Base-by-base conservation (phyloP, 2,113 vertebrate species). In the Fulmarus glacialis region DNA sequence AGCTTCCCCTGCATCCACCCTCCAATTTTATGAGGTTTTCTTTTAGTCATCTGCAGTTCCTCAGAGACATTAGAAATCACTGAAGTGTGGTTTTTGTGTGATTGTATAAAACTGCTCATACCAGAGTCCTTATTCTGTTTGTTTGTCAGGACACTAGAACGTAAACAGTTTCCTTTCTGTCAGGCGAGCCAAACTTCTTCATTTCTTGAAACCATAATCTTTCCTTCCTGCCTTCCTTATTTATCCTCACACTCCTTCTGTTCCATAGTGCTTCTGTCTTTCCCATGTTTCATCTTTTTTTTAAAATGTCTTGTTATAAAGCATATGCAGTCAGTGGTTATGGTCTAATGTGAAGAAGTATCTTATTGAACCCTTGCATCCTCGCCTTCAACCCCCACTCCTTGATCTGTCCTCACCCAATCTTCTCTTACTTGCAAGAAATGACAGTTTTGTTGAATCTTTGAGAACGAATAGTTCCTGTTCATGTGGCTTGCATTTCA, bases 241-340 rank as follows among this genome's bases (percentile, higher is more conserved):
- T 97, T 97, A 94, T 94, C 86, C 83, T 93, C 94, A 89, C 80
- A 52, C 60, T 94, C 89, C 89, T 93, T 93, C 86, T 96, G 92
- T 72, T 97, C 73, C 59, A 58, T 3, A 67, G 50, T 81, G 38
- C 60, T 87, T 92, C n/a, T 93, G 64, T 79, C 60, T 95, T 92
- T 50, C 55, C n/a, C 23, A 52, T 52, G 18, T 38, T 82, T 72
- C 27, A 66, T 53, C 14, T 48, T 62, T 55, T 59, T 64, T 15
- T 38, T 26, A 6, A 67, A 87, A 83, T 62, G 38, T 36, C 86
- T 82, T 81, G 18, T 63, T 84, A 47, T 59, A 73, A 86, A 80
- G 81, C 74, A 82, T 73, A 78, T 82, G 60, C 42, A 89, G 24
- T 36, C 48, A 84, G 42, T 63, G 30, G 34, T 60, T 81, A 40